Evolutionary conservation across 2,888 invertebrate genomes (phyloP).

Genomic region (Andrena fulva): DNA sequence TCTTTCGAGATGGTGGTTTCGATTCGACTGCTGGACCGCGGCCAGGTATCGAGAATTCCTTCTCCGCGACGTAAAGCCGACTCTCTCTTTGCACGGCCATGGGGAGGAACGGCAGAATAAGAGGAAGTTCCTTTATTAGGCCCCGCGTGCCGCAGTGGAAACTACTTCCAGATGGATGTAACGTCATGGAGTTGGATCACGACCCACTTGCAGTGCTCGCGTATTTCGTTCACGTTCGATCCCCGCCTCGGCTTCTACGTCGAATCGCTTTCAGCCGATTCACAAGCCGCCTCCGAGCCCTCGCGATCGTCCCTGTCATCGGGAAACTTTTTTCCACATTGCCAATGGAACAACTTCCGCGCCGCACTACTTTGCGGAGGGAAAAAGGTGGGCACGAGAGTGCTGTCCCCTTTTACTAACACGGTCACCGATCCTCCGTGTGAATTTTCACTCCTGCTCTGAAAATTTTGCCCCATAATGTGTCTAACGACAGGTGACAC

Average conservation of each 20-base stretch:
- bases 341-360: constrained; percentile 3
- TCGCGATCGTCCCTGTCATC: constrained; percentile 1
- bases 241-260: constrained; percentile 14
- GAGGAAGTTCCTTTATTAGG: constrained; percentile 50
- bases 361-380: background rate
- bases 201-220: constrained; percentile 46
- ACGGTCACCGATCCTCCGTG: background rate
- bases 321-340: background rate
- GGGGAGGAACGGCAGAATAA: constrained; percentile 35
- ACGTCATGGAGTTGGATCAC: constrained; percentile 54
- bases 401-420: background rate
- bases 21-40: constrained; percentile 65
- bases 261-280: constrained; percentile 46
- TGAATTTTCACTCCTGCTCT: too few species aligned
- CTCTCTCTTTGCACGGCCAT: constrained; percentile 24
- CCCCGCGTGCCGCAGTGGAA: constrained; percentile 35
- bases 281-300: constrained; percentile 19
- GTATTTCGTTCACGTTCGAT: constrained; percentile 64
- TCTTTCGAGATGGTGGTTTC: constrained; percentile 67
- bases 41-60: constrained; percentile 67
- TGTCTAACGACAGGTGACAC: too few species aligned
- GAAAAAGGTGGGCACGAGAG: background rate
- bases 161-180: constrained; percentile 56
- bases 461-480: too few species aligned
- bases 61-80: constrained; percentile 30